phyloP scores from a whole-genome alignment of 2,888 invertebrate species.

The Idaea aversata region DNA sequence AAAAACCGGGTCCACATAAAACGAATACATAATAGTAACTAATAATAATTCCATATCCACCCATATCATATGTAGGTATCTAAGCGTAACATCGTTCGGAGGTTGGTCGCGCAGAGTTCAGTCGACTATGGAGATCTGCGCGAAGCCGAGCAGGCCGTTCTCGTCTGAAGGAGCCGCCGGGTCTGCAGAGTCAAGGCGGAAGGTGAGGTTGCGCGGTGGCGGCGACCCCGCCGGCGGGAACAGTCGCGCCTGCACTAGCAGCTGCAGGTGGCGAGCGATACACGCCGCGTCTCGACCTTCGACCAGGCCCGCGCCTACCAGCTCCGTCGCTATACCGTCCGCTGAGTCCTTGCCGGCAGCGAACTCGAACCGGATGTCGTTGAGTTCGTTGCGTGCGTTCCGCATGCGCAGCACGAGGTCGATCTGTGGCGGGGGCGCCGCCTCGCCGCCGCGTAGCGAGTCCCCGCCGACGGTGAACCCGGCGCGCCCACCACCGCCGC shows the following conservation, averaged over 20 bases:
- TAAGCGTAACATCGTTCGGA: constrained; percentile 39
- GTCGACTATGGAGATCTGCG: constrained; percentile 97
- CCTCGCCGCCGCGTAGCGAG: constrained; percentile 37
- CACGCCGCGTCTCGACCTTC: constrained; percentile 94
- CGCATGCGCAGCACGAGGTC: constrained; percentile 94
- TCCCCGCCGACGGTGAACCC: constrained; percentile 23
- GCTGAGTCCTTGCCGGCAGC: constrained; percentile 94
- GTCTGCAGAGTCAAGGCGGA: constrained; percentile 86
- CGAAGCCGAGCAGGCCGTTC: constrained; percentile 96
- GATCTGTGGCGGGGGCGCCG: constrained; percentile 79
- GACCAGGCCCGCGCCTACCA: constrained; percentile 97
- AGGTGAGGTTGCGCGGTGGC: constrained; percentile 87
- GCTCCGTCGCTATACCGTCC: constrained; percentile 97
- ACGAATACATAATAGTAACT: constrained; percentile 38
- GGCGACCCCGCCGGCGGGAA: constrained; percentile 70
- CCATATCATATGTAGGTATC: constrained; percentile 61
- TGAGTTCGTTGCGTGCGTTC: constrained; percentile 94
- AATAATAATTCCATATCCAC: constrained; percentile 61
- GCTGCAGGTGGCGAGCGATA: constrained; percentile 96
- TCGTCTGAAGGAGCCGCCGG: constrained; percentile 92
- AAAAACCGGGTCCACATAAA: constrained; percentile 38
- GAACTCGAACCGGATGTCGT: constrained; percentile 99
- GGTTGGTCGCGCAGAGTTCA: constrained; percentile 54
- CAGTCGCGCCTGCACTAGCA: constrained; percentile 85
- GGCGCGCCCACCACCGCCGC: constrained; percentile 25